phyloP scores from a whole-genome alignment of 1,140 invertebrate species.

The Neotoxoptera formosana region DNA sequence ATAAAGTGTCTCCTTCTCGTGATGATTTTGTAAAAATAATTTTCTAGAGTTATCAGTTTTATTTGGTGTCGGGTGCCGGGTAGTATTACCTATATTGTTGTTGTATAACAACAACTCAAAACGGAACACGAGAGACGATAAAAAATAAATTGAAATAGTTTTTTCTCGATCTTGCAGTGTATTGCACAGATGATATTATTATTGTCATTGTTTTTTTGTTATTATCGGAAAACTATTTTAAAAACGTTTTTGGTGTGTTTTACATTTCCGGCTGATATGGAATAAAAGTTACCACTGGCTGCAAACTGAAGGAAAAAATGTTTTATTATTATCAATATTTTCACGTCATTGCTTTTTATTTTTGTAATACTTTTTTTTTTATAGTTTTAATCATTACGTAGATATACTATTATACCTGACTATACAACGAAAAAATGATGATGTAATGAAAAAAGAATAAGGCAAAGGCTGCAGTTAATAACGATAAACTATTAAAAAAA shows the following conservation, averaged over 20 bases:
- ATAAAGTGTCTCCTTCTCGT: not conserved
- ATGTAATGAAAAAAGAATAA: conserved; percentile 19
- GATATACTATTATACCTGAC: not conserved
- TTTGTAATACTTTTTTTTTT: conserved; percentile 1
- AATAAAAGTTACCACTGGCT: not conserved
- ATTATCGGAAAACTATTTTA: not conserved
- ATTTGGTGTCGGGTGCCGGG: not conserved
- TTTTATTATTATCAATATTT: conserved; percentile 13
- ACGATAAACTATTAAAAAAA: conserved; percentile 1
- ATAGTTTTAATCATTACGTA: not conserved
- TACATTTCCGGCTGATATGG: not conserved
- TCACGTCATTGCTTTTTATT: conserved; percentile 20
- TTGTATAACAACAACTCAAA: not conserved
- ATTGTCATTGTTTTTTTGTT: conserved; percentile 1
- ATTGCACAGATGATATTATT: not conserved
- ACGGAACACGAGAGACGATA: not conserved
- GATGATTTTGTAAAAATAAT: not conserved
- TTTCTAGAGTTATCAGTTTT: not conserved
- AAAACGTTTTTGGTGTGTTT: not conserved
- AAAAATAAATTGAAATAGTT: conserved; percentile 19
- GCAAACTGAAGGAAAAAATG: not conserved
- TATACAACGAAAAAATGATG: not conserved
- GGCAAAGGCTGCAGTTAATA: conserved; percentile 2
- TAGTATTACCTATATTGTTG: not conserved
- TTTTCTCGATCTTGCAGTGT: not conserved